These are phyloP conservation scores for Stigmatopora argus DNA, from an alignment of 2,113 vertebrate genomes.

Conservation along the genomic window DNA sequence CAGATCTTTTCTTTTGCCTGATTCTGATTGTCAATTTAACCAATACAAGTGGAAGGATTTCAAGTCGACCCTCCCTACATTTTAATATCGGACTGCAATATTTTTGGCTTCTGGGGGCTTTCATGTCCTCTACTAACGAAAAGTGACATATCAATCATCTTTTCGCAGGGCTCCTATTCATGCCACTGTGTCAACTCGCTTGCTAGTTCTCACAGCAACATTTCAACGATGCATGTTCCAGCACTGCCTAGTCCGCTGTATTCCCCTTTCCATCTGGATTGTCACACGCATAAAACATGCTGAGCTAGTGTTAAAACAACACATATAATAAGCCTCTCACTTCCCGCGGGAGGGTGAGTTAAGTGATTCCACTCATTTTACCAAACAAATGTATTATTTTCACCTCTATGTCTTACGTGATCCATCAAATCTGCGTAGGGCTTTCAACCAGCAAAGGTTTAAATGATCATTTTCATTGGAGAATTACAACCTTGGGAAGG, in stretches of 20 bases:
- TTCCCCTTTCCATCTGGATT: constrained; percentile 12
- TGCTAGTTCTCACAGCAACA: constrained; percentile 43
- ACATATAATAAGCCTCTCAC: neutral
- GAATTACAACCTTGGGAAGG: constrained; percentile 45
- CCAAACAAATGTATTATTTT: constrained; percentile 14
- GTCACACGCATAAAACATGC: constrained; percentile 13
- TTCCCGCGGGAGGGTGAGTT: neutral
- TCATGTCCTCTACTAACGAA: constrained; percentile 51
- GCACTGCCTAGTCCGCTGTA: constrained; percentile 11
- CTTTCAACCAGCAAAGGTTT: constrained; percentile 20
- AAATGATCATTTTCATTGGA: constrained; percentile 45
- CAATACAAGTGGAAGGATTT: no score
- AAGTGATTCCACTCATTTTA: neutral
- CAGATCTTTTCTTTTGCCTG: no score
- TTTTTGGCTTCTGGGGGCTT: constrained; percentile 35
- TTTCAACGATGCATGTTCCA: constrained; percentile 38
- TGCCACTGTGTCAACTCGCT: constrained; percentile 42
- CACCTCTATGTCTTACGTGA: constrained; percentile 13
- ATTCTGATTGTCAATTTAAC: no score
- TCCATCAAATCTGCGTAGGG: constrained; percentile 39
- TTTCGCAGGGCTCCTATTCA: constrained; percentile 49
- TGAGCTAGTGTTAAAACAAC: constrained; percentile 18
- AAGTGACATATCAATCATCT: constrained; percentile 52
- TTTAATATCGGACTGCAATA: neutral
- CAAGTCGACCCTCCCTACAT: no score